Evolutionary conservation across 2,113 vertebrate species (phyloP).

Genomic region (Aegotheles bennettii): DNA sequence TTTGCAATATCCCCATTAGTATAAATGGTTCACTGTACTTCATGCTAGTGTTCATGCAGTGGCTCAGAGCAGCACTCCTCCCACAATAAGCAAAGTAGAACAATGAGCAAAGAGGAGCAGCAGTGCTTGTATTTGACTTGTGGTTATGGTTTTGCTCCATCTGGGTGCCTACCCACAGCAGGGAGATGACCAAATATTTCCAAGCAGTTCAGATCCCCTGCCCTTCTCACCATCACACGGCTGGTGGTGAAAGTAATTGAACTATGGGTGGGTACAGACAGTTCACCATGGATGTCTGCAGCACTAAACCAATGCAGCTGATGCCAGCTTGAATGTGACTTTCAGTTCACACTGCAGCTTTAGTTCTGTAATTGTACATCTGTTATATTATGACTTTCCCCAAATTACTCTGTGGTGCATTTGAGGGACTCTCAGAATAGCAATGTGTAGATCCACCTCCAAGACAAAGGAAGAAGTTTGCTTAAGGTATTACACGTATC

Average conservation of each 20-base stretch:
- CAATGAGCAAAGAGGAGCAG: neutral
- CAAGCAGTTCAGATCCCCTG: neutral
- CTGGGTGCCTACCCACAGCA: neutral
- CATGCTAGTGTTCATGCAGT: neutral
- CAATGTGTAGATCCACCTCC: neutral
- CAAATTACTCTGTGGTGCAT: neutral
- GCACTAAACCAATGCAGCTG: neutral
- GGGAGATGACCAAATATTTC: neutral
- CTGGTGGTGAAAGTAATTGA: neutral
- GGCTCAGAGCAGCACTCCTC: neutral
- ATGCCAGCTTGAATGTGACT: neutral
- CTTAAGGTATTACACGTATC: neutral
- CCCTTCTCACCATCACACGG: neutral
- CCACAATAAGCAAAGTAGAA: neutral
- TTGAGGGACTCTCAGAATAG: neutral
- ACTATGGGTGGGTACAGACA: fast-evolving
- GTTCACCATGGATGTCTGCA: neutral
- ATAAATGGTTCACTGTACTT: neutral
- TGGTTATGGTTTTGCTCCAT: neutral
- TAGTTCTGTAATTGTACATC: neutral
- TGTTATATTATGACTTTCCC: neutral
- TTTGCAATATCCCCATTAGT: neutral
- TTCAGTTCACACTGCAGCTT: neutral
- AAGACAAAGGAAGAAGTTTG: neutral
- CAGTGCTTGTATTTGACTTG: neutral